A percentile compares a stretch with the other conserved stretches of the same genome.
Evolutionary conservation across 1,140 invertebrate species (phyloP).

Genomic region (Antheraea pernyi): DNA sequence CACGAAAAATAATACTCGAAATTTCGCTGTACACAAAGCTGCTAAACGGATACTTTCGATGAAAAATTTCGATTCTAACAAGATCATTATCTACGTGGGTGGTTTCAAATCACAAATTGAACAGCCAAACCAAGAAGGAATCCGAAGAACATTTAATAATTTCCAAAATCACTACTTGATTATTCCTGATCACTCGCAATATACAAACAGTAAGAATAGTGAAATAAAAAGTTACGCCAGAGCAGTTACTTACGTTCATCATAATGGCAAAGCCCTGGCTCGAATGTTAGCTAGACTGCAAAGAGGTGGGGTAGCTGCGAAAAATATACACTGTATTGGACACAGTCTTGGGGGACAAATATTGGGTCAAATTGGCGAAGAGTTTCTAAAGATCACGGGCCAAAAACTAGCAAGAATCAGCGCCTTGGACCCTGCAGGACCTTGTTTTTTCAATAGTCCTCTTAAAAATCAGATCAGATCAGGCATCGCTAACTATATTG

Average conservation of each 20-base stretch:
- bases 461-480: conserved; percentile 29
- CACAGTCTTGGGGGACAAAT: conserved; percentile 34
- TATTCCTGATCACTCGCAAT: conserved; percentile 64
- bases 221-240: conserved; percentile 58
- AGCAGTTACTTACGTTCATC: not conserved
- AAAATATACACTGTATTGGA: conserved; percentile 30
- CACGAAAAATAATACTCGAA: conserved; percentile 31
- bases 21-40: conserved; percentile 15
- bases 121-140: conserved; percentile 51
- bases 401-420: conserved; percentile 29
- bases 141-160: conserved; percentile 54
- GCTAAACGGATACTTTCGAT: no score
- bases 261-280: conserved; percentile 28
- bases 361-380: conserved; percentile 22
- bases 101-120: conserved; percentile 61
- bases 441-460: conserved; percentile 18
- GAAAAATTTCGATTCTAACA: conserved; percentile 48
- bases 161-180: conserved; percentile 60
- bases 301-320: conserved; percentile 9
- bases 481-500: conserved; percentile 21
- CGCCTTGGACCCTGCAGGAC: no score
- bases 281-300: conserved; percentile 21
- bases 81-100: conserved; percentile 64
- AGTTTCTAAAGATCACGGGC: conserved; percentile 16
- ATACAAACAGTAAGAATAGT: conserved; percentile 60